Evolutionary conservation across 2,797 vertebrate genomes (phyloP).

Genomic region (Pterois miles): DNA sequence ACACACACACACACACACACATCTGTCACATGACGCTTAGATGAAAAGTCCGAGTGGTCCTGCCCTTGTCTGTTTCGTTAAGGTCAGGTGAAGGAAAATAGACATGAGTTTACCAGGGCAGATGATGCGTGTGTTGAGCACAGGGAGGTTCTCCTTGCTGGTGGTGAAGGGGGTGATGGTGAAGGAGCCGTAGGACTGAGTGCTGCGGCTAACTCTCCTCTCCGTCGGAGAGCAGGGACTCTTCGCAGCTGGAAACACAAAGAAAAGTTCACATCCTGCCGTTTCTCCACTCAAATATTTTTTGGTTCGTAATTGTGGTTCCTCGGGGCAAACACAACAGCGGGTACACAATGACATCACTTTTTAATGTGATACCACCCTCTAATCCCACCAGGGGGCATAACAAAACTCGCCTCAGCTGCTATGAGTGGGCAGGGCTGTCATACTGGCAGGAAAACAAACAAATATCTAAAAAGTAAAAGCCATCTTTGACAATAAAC

Average conservation of each 20-base stretch:
- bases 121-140: slow-evolving; percentile 98
- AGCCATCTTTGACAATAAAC: not conserved
- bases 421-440: not conserved
- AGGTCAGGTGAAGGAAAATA: not conserved
- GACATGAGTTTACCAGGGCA: slow-evolving; percentile 87
- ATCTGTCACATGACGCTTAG: slow-evolving; percentile 3
- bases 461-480: not conserved
- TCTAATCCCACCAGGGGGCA: slow-evolving; percentile 11
- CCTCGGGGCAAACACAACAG: too few relatives aligned
- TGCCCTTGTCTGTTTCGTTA: not conserved
- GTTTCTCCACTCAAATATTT: not conserved
- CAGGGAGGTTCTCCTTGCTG: slow-evolving; percentile 96
- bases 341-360: not conserved
- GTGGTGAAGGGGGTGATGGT: slow-evolving; percentile 88
- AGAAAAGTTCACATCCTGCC: not conserved
- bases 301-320: not conserved
- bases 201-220: slow-evolving; percentile 85
- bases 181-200: slow-evolving; percentile 90
- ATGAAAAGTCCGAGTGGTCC: not conserved
- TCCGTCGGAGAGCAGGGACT: slow-evolving; percentile 89
- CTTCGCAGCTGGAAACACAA: slow-evolving; percentile 79
- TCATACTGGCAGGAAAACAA: not conserved
- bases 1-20: not conserved
- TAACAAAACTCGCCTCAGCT: not conserved
- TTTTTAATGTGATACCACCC: not conserved